A percentile compares a stretch with the other conserved stretches of the same genome.
phyloP scores from a whole-genome alignment of 2,888 invertebrate species.

The Eristalis pertinax region DNA sequence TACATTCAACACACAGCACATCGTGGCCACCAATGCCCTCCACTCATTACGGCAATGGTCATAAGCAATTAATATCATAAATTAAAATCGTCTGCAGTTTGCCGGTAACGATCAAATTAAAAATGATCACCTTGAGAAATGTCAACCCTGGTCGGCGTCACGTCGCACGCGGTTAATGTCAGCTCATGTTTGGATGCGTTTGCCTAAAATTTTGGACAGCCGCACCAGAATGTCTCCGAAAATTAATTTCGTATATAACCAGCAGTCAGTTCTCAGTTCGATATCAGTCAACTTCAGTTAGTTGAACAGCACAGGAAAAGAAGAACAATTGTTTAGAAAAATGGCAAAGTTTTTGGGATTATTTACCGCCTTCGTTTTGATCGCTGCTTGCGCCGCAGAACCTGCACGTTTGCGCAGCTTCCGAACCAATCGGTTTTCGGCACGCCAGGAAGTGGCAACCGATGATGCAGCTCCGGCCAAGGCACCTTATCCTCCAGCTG shows the following conservation, averaged over 20 bases:
- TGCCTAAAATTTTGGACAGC: not conserved
- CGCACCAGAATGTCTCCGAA: not conserved
- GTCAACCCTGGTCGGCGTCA: not conserved
- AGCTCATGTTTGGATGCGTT: not conserved
- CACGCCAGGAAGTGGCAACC: constrained; percentile 1
- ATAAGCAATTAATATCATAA: not conserved
- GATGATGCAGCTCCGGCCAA: constrained; percentile 3
- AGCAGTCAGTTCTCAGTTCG: not conserved
- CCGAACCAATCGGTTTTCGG: not conserved
- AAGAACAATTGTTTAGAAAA: not conserved
- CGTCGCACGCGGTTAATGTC: not conserved
- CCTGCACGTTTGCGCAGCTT: not conserved
- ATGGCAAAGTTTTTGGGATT: not conserved
- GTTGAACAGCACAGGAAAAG: not conserved
- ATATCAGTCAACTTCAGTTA: constrained; percentile 4
- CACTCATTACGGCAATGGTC: too few relatives aligned
- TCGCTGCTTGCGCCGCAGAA: not conserved
- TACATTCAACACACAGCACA: too few relatives aligned
- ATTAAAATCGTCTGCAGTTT: not conserved
- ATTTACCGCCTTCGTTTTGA: not conserved
- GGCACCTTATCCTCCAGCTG: constrained; percentile 16
- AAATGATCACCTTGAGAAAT: not conserved
- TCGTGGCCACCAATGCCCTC: too few relatives aligned
- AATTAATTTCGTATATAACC: not conserved
- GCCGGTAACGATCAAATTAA: constrained; percentile 28